Conservation (phyloP, 2,797 vertebrate genomes). For the Malurus leucopterus region DNA sequence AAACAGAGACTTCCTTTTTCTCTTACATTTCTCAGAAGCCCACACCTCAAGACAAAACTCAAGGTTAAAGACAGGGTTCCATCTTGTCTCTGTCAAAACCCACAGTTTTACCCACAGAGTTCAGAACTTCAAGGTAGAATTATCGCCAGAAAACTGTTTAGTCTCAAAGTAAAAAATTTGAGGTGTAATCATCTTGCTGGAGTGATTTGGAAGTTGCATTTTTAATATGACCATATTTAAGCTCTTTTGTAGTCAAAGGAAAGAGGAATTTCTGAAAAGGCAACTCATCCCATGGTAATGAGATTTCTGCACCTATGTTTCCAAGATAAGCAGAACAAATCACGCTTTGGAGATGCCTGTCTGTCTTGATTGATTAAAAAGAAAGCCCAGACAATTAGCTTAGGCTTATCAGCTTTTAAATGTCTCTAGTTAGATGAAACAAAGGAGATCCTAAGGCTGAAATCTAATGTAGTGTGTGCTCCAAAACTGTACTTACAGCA, state of each 20-base stretch:
- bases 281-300: background rate
- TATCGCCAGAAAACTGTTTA: background rate
- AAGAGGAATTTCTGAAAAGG: background rate
- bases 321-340: conserved; percentile 34
- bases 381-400: background rate
- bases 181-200: background rate
- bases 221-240: background rate
- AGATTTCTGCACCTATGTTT: conserved; percentile 8
- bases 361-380: conserved; percentile 5
- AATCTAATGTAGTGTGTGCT: background rate
- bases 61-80: background rate
- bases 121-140: background rate
- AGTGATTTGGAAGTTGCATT: background rate
- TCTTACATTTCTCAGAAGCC: background rate
- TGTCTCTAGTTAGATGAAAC: background rate
- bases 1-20: background rate
- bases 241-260: background rate
- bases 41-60: background rate
- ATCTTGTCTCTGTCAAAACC: background rate
- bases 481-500: background rate
- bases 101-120: background rate
- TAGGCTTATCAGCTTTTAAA: conserved; percentile 38
- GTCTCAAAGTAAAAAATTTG: background rate
- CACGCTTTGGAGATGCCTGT: background rate
- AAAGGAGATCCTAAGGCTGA: background rate